Evolutionary conservation across 2,888 invertebrate species (phyloP).

Genomic region (Invenusta paracnida): DNA sequence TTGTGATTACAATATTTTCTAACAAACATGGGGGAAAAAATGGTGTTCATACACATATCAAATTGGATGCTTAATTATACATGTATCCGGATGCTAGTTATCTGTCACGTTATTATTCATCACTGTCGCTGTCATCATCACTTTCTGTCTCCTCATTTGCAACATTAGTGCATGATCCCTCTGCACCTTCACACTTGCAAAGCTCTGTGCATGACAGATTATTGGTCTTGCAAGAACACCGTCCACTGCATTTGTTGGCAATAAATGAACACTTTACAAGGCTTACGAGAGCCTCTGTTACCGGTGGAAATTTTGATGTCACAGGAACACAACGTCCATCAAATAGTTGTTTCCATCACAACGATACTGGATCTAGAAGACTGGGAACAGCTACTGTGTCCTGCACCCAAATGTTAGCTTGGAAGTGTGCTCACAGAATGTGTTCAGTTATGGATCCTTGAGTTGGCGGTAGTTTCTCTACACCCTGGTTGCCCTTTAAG

Average conservation of each 20-base stretch:
- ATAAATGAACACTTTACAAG: too few relatives aligned
- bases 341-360: neutral
- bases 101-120: neutral
- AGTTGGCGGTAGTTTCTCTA: slow-evolving; percentile 1
- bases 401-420: slow-evolving; percentile 23
- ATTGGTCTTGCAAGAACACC: too few relatives aligned
- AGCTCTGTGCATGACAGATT: too few relatives aligned
- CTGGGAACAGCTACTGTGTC: slow-evolving; percentile 11
- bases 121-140: neutral
- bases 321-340: slow-evolving; percentile 14
- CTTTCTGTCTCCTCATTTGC: neutral
- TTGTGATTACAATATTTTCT: too few relatives aligned
- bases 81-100: neutral
- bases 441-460: slow-evolving; percentile 16
- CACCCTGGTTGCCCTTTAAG: slow-evolving; percentile 13
- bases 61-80: neutral
- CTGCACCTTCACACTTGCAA: neutral
- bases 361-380: slow-evolving; percentile 6
- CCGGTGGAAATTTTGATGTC: neutral
- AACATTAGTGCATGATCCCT: neutral
- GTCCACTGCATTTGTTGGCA: too few relatives aligned
- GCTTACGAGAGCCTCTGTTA: slow-evolving; percentile 2
- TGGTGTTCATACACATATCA: neutral
- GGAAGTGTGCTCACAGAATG: neutral
- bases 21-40: neutral